Conservation (phyloP, 2,888 invertebrate genomes). For the Eledone cirrhosa region DNA sequence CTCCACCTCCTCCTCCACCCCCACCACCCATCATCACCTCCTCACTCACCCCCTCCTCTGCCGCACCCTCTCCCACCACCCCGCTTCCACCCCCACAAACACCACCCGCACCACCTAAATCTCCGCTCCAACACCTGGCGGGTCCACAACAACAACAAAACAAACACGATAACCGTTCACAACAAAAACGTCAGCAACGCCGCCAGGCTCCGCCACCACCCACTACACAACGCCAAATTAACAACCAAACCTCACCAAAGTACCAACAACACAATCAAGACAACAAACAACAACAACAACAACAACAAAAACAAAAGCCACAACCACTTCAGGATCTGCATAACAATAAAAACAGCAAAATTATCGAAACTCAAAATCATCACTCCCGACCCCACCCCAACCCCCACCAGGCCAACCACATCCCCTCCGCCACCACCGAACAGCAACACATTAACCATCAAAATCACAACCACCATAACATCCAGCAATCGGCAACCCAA, state of each 20-base stretch:
- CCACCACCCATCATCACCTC: background rate
- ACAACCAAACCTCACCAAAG: background rate
- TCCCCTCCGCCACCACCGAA: background rate
- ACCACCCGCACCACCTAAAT: background rate
- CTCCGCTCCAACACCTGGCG: background rate
- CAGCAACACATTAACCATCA: background rate
- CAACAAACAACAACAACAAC: background rate
- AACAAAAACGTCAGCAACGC: background rate
- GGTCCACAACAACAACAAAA: background rate
- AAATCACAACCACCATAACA: too few relatives aligned
- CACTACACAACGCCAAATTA: background rate
- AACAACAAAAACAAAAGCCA: slow-evolving; percentile 7
- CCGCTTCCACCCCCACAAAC: background rate
- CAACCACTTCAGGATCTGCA: background rate
- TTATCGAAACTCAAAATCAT: background rate
- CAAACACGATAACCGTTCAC: background rate
- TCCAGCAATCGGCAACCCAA: too few relatives aligned
- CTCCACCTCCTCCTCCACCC: slow-evolving; percentile 17
- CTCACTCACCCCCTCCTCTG: too few relatives aligned
- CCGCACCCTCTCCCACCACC: background rate
- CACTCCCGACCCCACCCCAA: background rate
- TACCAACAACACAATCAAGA: background rate
- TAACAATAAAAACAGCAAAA: slow-evolving; percentile 18
- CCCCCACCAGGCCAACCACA: background rate
- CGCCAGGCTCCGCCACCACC: slow-evolving; percentile 8